Evolutionary conservation across 2,888 invertebrate species (phyloP).

Genomic region (Euphydryas editha): DNA sequence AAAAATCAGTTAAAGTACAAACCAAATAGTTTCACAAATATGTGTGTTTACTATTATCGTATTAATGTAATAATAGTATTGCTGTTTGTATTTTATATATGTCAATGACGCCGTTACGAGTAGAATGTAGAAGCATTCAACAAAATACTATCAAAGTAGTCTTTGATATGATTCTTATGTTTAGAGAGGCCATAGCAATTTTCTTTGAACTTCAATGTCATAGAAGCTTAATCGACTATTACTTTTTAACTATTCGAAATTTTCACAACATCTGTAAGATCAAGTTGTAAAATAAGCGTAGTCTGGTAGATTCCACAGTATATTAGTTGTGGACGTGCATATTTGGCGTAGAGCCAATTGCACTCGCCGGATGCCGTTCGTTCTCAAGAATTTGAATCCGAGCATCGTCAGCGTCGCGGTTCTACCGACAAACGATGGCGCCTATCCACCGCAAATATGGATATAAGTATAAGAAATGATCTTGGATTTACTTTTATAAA

Average conservation of each 20-base stretch:
- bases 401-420: constrained; percentile 34
- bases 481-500: constrained; percentile 1
- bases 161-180: constrained; percentile 29
- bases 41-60: constrained; percentile 33
- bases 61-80: constrained; percentile 6
- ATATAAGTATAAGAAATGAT: constrained; percentile 11
- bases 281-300: constrained; percentile 57
- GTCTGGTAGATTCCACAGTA: constrained; percentile 61
- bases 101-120: constrained; percentile 37
- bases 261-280: constrained; percentile 51
- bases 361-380: constrained; percentile 67
- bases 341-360: constrained; percentile 63
- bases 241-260: constrained; percentile 51
- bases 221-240: constrained; percentile 48
- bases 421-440: constrained; percentile 14
- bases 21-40: too few relatives aligned
- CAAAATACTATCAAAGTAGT: constrained; percentile 30
- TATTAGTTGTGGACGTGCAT: constrained; percentile 62
- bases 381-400: constrained; percentile 48
- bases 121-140: constrained; percentile 22
- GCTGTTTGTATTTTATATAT: constrained; percentile 26
- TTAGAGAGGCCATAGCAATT: constrained; percentile 33
- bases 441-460: constrained; percentile 12
- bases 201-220: constrained; percentile 49
- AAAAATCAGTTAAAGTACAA: too few relatives aligned